Base-by-base conservation (phyloP, 2,888 invertebrate genomes). In the Microchrysa polita region DNA sequence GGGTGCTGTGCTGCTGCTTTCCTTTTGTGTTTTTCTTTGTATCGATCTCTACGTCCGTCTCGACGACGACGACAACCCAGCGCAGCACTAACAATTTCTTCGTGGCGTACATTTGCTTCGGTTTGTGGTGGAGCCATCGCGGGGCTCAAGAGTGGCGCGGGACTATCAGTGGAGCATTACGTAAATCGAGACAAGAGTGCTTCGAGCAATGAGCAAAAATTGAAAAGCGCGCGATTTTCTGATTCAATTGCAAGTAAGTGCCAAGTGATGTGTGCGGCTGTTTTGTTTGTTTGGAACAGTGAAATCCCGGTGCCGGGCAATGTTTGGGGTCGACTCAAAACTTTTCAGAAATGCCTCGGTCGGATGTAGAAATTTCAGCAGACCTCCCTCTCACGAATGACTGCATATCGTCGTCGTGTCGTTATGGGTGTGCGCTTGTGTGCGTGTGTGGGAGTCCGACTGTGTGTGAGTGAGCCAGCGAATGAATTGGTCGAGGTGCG, bases 181-280 rank as follows among this genome's bases (percentile, higher is more conserved):
- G 55, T 40, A 69, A 69, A 27, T 16, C 16, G 20, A 16, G 67
- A 27, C 48, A 7, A 34, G 27, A 34, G 27, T 23, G 22, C n/a
- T n/a, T n/a, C n/a, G 27, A 52, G 23, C 16, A 53, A 67, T 53
- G 27, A 52, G 52, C 16, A 2, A 12, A 52, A 10, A 52, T n/a
- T 27, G 67, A 48, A 53, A 22, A 23, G 67, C 69, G 48, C 12
- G 55, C 7, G 2, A 44, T 52, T 67, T 34, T 16, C 69, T 57
- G 69, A 57, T 57, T 57, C 18, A 57, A 69, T 40, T 69, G n/a
- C 57, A 57, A 69, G 69, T 69, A 69, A 69, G 69, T 69, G n/a
- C n/a, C n/a, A n/a, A n/a, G n/a, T n/a, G n/a, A n/a, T n/a, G n/a
- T n/a, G n/a, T n/a, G n/a, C n/a, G 55, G 18, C 16, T 5, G 16